phyloP scores from a whole-genome alignment of 2,888 invertebrate species.

The Aromia moschata region DNA sequence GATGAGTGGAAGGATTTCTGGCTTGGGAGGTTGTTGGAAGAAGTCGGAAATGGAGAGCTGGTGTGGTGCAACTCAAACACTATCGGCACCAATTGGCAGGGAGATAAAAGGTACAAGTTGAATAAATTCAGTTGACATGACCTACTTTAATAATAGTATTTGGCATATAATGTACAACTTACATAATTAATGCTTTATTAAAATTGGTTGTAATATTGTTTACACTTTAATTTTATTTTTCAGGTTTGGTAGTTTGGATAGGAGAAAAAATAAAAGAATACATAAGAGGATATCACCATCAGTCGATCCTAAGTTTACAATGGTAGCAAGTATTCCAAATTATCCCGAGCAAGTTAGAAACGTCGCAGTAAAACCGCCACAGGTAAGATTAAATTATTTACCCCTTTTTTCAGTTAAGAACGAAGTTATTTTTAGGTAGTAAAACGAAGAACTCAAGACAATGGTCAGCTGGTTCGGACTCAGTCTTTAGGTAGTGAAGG shows the following conservation, averaged over 20 bases:
- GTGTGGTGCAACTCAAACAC: slow-evolving; percentile 58
- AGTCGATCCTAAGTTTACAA: slow-evolving; percentile 58
- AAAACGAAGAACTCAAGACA: slow-evolving; percentile 55
- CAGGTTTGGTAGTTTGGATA: slow-evolving; percentile 70
- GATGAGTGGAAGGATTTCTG: slow-evolving; percentile 52
- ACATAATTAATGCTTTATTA: too few species aligned
- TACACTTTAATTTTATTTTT: too few species aligned
- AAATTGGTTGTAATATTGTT: too few species aligned
- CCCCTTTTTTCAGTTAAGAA: too few species aligned
- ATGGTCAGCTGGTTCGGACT: slow-evolving; percentile 65
- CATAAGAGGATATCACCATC: slow-evolving; percentile 58
- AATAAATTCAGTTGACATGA: too few species aligned
- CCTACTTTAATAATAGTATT: too few species aligned
- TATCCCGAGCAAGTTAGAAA: slow-evolving; percentile 54
- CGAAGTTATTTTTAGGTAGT: slow-evolving; percentile 48
- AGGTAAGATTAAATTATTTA: slow-evolving; percentile 41
- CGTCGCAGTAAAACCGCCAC: slow-evolving; percentile 53
- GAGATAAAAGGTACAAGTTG: slow-evolving; percentile 58
- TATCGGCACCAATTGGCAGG: slow-evolving; percentile 55
- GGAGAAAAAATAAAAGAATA: slow-evolving; percentile 64
- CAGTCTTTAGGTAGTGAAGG: slow-evolving; percentile 71
- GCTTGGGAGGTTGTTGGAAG: slow-evolving; percentile 62
- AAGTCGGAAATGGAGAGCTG: slow-evolving; percentile 58
- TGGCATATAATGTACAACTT: too few species aligned
- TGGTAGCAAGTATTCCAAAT: slow-evolving; percentile 52